Conservation (phyloP, 2,888 invertebrate genomes). For the Iselma pallidipennis region DNA sequence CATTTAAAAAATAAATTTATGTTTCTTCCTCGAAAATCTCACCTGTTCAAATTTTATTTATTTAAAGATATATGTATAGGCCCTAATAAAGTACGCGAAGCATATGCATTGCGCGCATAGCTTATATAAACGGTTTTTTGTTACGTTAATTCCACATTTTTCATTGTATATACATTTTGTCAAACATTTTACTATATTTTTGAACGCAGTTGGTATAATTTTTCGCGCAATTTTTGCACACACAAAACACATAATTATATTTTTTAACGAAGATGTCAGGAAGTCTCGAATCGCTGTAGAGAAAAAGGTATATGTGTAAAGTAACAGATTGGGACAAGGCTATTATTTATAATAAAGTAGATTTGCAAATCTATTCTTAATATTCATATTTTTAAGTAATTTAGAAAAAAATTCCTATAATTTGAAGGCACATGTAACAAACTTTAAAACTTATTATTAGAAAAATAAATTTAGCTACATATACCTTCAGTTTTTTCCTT, state of each 20-base stretch:
- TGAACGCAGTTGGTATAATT: constrained; percentile 42
- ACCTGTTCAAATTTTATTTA: constrained; percentile 48
- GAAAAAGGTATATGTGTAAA: constrained; percentile 53
- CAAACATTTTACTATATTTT: constrained; percentile 13
- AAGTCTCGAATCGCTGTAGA: constrained; percentile 55
- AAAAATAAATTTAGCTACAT: constrained; percentile 9
- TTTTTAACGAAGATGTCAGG: constrained; percentile 50
- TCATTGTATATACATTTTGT: no score
- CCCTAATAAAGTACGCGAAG: constrained; percentile 51
- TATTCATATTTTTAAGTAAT: constrained; percentile 7
- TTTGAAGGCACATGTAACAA: constrained; percentile 20
- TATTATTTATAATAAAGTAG: constrained; percentile 2
- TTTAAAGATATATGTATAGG: constrained; percentile 4
- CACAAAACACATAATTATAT: constrained; percentile 54
- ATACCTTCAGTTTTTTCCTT: constrained; percentile 17
- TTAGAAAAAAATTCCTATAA: neutral
- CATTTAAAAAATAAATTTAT: constrained; percentile 32
- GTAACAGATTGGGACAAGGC: constrained; percentile 32
- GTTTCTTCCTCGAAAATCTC: constrained; percentile 52
- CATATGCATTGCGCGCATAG: constrained; percentile 58
- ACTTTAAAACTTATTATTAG: neutral
- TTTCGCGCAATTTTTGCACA: constrained; percentile 49
- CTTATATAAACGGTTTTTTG: constrained; percentile 42
- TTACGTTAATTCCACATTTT: constrained; percentile 41
- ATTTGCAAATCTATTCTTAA: constrained; percentile 13